Evolutionary conservation across 2,888 invertebrate species (phyloP).

Genomic region (Pachydiplax longipennis): DNA sequence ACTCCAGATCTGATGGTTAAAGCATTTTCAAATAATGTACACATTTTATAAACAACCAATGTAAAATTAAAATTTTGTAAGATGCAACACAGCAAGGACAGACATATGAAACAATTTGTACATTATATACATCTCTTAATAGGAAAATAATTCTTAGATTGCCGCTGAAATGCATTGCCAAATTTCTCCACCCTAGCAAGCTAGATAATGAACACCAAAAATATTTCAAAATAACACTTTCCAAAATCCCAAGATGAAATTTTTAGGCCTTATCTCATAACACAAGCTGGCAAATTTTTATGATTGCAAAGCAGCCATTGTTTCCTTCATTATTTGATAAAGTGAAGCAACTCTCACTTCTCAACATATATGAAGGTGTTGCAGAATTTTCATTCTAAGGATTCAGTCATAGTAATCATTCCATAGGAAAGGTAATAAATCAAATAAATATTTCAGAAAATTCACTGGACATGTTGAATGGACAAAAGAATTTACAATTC

Average conservation of each 20-base stretch:
- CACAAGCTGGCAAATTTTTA: neutral
- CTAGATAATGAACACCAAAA: neutral
- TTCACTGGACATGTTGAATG: neutral
- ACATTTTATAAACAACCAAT: slow-evolving; percentile 27
- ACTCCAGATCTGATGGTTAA: neutral
- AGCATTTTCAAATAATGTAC: neutral
- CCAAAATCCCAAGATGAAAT: neutral
- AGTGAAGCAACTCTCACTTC: neutral
- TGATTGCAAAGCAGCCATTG: neutral
- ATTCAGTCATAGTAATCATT: neutral
- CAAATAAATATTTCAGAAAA: neutral
- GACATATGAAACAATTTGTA: neutral
- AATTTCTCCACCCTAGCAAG: neutral
- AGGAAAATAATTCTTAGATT: neutral
- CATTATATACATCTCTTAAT: slow-evolving; percentile 6
- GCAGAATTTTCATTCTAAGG: neutral
- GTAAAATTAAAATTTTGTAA: neutral
- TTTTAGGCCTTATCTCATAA: neutral
- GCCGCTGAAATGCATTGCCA: neutral
- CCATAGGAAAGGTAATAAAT: neutral
- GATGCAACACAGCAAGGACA: neutral
- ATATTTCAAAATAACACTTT: neutral
- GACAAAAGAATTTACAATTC: neutral
- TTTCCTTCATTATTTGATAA: neutral
- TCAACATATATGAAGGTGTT: neutral